Conservation (phyloP, 2,888 invertebrate genomes). For the Hemicrepidius hirtus region DNA sequence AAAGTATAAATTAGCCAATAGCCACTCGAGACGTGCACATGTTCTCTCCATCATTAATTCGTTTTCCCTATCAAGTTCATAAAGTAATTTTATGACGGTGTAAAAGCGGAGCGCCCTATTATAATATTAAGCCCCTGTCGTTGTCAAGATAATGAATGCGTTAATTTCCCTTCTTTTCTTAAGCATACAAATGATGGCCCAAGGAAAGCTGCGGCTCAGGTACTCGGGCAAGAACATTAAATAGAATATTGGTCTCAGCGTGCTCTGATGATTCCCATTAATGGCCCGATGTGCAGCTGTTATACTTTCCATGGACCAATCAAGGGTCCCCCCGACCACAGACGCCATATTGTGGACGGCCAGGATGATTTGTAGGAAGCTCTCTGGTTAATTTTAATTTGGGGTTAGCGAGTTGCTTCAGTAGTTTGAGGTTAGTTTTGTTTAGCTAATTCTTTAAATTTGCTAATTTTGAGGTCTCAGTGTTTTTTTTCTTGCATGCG, state of each 20-base stretch:
- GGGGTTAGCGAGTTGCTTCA: constrained; percentile 58
- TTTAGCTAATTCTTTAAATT: constrained; percentile 41
- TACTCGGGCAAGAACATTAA: constrained; percentile 60
- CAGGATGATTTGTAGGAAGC: constrained; percentile 59
- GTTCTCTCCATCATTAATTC: constrained; percentile 14
- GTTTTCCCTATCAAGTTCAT: constrained; percentile 10
- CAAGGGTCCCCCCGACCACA: constrained; percentile 63
- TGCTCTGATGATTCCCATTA: constrained; percentile 69
- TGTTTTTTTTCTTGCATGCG: constrained; percentile 7
- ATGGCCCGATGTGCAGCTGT: constrained; percentile 71
- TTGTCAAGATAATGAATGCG: constrained; percentile 33
- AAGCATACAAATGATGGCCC: constrained; percentile 31
- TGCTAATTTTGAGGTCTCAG: constrained; percentile 14
- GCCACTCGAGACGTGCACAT: constrained; percentile 2
- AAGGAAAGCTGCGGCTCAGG: constrained; percentile 40
- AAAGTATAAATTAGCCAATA: constrained; percentile 9
- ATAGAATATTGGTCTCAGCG: constrained; percentile 67
- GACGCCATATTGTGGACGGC: constrained; percentile 68
- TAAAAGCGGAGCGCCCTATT: constrained; percentile 25
- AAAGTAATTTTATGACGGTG: constrained; percentile 26
- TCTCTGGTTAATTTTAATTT: constrained; percentile 63
- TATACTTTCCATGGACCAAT: constrained; percentile 71
- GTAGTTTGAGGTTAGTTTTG: constrained; percentile 42
- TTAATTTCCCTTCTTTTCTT: constrained; percentile 42
- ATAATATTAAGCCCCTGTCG: constrained; percentile 33